These are phyloP conservation scores for Platerodrilus igneus DNA, from an alignment of 2,888 invertebrate genomes.

Conservation along the genomic window DNA sequence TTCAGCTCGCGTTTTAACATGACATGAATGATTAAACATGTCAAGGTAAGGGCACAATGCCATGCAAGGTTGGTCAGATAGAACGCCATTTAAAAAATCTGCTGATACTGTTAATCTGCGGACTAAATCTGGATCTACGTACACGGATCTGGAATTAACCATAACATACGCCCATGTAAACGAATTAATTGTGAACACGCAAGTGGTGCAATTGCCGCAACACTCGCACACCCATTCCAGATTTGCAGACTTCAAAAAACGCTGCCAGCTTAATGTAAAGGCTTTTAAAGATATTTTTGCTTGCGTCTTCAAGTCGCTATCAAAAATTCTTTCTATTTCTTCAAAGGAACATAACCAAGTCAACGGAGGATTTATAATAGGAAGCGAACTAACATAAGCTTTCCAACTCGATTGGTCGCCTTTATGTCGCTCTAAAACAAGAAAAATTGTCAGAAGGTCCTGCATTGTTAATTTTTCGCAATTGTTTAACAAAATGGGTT, in stretches of 20 bases:
- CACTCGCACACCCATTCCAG: constrained; percentile 44
- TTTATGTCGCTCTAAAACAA: constrained; percentile 63
- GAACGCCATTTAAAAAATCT: constrained; percentile 35
- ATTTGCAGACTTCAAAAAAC: constrained; percentile 48
- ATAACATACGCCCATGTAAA: constrained; percentile 80
- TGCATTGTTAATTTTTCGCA: constrained; percentile 56
- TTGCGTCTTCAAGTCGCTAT: constrained; percentile 52
- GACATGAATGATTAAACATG: constrained; percentile 79
- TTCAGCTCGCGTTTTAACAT: constrained; percentile 53
- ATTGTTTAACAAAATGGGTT: constrained; percentile 23
- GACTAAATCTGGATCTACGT: constrained; percentile 56
- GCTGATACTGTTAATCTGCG: constrained; percentile 42
- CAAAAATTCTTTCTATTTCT: constrained; percentile 55
- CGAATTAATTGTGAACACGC: constrained; percentile 52
- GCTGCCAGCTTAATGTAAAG: constrained; percentile 46
- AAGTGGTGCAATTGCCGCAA: constrained; percentile 45
- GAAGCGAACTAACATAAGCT: constrained; percentile 66
- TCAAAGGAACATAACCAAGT: constrained; percentile 64
- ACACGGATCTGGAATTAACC: constrained; percentile 83
- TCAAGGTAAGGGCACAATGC: constrained; percentile 86
- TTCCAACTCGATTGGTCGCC: constrained; percentile 54
- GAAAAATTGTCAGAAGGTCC: constrained; percentile 67
- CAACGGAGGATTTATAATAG: constrained; percentile 56
- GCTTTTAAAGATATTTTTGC: constrained; percentile 52
- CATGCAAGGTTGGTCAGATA: constrained; percentile 59